A percentile compares a stretch with the other conserved stretches of the same genome.
phyloP scores from a whole-genome alignment of 1,140 invertebrate species.

The Adelges cooleyi region DNA sequence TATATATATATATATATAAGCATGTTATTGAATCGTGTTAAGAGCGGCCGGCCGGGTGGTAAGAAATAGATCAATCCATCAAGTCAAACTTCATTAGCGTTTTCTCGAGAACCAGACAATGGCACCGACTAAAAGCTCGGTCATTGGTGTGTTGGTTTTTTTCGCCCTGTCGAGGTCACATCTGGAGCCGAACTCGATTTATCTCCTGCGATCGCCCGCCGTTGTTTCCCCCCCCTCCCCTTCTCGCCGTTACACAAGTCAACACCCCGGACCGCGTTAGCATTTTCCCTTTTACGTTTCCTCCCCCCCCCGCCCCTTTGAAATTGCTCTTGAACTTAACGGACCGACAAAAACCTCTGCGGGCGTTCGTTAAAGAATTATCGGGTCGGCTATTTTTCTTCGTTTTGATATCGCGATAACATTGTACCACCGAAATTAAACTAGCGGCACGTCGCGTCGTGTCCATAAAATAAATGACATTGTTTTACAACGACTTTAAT shows the following conservation, averaged over 20 bases:
- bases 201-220: slow-evolving; percentile 7
- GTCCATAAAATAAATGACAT: too few species aligned
- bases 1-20: too few species aligned
- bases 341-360: not conserved
- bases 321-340: not conserved
- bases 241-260: too few species aligned
- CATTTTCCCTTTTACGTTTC: not conserved
- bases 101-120: slow-evolving; percentile 16
- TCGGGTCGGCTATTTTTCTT: too few species aligned
- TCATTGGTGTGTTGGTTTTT: slow-evolving; percentile 1
- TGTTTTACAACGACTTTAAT: too few species aligned
- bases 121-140: slow-evolving; percentile 17
- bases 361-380: too few species aligned
- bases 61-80: slow-evolving; percentile 22
- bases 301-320: too few species aligned
- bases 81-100: slow-evolving; percentile 23
- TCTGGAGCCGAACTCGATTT: slow-evolving; percentile 13
- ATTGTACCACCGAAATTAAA: too few species aligned
- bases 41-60: not conserved
- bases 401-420: too few species aligned
- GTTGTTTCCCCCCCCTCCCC: not conserved
- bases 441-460: too few species aligned
- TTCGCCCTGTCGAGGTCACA: slow-evolving; percentile 10
- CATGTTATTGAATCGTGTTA: not conserved
- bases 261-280: too few species aligned